Conservation (phyloP, 2,888 invertebrate species). For the Rhagium mordax region DNA sequence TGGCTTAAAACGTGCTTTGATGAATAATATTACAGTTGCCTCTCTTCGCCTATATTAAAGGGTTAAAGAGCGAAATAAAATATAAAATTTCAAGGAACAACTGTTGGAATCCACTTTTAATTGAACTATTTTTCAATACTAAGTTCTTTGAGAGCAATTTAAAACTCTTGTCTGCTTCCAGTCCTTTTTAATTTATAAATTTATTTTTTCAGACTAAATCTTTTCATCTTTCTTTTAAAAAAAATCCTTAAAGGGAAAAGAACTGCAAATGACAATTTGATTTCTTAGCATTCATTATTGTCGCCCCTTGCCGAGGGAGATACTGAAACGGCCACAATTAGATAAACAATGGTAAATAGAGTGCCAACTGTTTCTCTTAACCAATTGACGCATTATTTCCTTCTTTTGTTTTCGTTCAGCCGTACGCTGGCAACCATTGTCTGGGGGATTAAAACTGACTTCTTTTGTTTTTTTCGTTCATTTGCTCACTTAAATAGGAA, state of each 20-base stretch:
- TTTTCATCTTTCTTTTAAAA: slow-evolving; percentile 5
- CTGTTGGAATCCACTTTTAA: slow-evolving; percentile 5
- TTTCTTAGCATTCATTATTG: slow-evolving; percentile 35
- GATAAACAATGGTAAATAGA: slow-evolving; percentile 53
- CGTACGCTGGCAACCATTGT: slow-evolving; percentile 42
- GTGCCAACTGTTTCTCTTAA: slow-evolving; percentile 55
- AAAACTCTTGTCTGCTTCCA: neutral
- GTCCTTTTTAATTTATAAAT: slow-evolving; percentile 20
- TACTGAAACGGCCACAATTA: slow-evolving; percentile 47
- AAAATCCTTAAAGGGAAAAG: slow-evolving; percentile 4
- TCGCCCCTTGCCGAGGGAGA: slow-evolving; percentile 13
- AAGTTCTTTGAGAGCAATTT: slow-evolving; percentile 7
- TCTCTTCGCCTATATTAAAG: neutral
- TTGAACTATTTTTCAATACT: slow-evolving; percentile 22
- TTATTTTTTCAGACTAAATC: slow-evolving; percentile 15
- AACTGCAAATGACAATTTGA: slow-evolving; percentile 41
- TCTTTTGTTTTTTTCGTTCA: slow-evolving; percentile 54
- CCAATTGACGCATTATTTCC: slow-evolving; percentile 54
- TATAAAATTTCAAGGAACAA: slow-evolving; percentile 14
- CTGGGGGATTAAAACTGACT: slow-evolving; percentile 53
- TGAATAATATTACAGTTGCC: neutral
- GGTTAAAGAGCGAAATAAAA: neutral
- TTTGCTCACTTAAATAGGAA: slow-evolving; percentile 53
- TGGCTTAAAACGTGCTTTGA: neutral
- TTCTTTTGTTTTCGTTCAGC: slow-evolving; percentile 44